Percentiles rank a stretch among this genome's conserved stretches.
phyloP scores from a whole-genome alignment of 2,797 vertebrate genomes.

The Crenichthys baileyi region DNA sequence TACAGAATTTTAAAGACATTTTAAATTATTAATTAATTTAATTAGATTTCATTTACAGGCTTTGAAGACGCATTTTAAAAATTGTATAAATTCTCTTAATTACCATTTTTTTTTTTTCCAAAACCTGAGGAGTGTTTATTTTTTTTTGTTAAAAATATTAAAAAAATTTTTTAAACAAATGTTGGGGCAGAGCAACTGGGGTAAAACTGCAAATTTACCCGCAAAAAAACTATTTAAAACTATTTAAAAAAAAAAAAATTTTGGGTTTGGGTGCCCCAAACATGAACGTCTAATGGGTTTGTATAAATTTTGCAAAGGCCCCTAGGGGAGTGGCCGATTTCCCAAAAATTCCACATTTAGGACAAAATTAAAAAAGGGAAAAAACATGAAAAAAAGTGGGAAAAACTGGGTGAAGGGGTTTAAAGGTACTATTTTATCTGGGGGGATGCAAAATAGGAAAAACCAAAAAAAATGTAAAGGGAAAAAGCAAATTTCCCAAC shows the following conservation, averaged over 20 bases:
- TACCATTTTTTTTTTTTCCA: background rate
- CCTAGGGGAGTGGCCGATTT: no score
- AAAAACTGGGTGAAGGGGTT: conserved; percentile 83
- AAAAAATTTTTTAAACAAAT: no score
- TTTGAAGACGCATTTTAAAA: background rate
- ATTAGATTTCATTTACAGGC: background rate
- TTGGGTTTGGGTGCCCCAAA: no score
- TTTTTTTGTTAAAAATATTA: background rate
- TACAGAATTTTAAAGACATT: background rate
- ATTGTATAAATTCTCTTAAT: background rate
- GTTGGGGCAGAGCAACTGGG: no score
- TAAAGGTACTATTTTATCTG: conserved; percentile 87
- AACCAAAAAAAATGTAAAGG: conserved; percentile 81
- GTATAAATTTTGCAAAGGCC: no score
- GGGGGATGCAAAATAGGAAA: conserved; percentile 97
- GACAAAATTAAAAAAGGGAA: no score
- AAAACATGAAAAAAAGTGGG: conserved; percentile 94
- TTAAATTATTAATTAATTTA: background rate
- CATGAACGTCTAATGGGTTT: no score
- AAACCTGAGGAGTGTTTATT: background rate
- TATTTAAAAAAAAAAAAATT: no score
- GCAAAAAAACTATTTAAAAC: no score
- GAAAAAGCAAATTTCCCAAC: conserved; percentile 81
- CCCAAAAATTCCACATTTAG: no score
- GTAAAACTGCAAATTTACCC: no score